Conservation (phyloP, 2,113 vertebrate species). For the Emberiza fucata region DNA sequence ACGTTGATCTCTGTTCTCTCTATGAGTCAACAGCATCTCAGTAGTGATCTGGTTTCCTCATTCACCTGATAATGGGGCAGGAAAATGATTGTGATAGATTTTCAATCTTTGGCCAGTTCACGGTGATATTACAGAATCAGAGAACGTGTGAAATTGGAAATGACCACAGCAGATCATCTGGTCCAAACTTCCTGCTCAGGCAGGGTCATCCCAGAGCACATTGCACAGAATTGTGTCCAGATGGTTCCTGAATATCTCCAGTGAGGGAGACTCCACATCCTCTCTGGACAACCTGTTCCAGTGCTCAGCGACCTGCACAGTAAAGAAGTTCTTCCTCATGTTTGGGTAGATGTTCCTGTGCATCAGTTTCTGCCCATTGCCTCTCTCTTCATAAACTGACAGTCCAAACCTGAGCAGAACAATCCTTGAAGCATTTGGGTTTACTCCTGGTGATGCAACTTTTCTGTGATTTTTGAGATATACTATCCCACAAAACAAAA, state of each 20-base stretch:
- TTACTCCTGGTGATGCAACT: background rate
- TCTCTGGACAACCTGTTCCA: background rate
- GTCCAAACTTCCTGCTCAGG: too few relatives aligned
- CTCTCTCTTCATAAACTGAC: background rate
- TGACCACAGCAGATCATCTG: fast-evolving
- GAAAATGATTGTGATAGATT: background rate
- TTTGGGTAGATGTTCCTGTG: background rate
- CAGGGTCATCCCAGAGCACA: background rate
- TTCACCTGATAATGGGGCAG: background rate
- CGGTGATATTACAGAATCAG: background rate
- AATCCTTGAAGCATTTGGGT: background rate
- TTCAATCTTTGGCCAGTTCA: background rate
- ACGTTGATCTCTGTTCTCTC: background rate
- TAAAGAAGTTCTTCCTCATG: background rate
- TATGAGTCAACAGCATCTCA: background rate
- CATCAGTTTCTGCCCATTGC: background rate
- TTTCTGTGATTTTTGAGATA: background rate
- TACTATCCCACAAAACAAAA: background rate
- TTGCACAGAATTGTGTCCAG: background rate
- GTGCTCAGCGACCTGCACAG: background rate
- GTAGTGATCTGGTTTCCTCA: background rate
- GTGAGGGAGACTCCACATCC: background rate
- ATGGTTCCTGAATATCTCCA: background rate
- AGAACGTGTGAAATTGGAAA: background rate
- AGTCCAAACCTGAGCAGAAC: background rate